phyloP scores from a whole-genome alignment of 1,140 invertebrate species.

The Drosophila lini region DNA sequence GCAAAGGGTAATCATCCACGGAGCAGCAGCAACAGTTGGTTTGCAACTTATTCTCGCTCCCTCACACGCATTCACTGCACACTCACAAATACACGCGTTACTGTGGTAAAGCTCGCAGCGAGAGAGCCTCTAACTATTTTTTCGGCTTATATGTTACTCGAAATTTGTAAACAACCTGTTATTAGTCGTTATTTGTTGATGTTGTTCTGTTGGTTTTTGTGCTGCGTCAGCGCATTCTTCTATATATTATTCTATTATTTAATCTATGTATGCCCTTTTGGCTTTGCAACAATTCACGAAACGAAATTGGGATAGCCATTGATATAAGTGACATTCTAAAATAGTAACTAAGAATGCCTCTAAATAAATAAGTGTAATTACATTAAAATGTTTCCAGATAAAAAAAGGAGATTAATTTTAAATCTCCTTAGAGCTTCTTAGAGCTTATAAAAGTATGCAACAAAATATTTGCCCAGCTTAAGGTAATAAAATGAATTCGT shows the following conservation, averaged over 20 bases:
- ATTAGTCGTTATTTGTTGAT: slow-evolving; percentile 8
- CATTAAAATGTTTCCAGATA: not conserved
- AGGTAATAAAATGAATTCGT: too few relatives aligned
- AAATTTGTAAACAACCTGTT: slow-evolving; percentile 19
- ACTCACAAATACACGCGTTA: not conserved
- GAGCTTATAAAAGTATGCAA: not conserved
- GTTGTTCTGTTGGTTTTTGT: slow-evolving; percentile 11
- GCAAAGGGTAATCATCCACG: slow-evolving; percentile 58
- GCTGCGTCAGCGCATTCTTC: slow-evolving; percentile 1
- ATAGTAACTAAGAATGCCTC: not conserved
- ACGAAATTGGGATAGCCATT: not conserved
- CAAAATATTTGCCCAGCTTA: not conserved
- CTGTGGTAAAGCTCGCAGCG: slow-evolving; percentile 3
- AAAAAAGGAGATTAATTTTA: too few relatives aligned
- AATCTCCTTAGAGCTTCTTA: too few relatives aligned
- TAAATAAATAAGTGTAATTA: not conserved
- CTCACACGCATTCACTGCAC: not conserved
- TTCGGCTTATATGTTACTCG: not conserved
- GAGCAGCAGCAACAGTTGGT: slow-evolving; percentile 67
- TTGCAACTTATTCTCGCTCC: slow-evolving; percentile 22
- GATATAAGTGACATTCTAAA: not conserved
- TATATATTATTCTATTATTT: not conserved
- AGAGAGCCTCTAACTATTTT: not conserved
- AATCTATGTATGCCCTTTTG: not conserved
- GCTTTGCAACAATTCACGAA: not conserved